Base-by-base conservation (phyloP, 2,113 vertebrate species). In the Globicephala melas region DNA sequence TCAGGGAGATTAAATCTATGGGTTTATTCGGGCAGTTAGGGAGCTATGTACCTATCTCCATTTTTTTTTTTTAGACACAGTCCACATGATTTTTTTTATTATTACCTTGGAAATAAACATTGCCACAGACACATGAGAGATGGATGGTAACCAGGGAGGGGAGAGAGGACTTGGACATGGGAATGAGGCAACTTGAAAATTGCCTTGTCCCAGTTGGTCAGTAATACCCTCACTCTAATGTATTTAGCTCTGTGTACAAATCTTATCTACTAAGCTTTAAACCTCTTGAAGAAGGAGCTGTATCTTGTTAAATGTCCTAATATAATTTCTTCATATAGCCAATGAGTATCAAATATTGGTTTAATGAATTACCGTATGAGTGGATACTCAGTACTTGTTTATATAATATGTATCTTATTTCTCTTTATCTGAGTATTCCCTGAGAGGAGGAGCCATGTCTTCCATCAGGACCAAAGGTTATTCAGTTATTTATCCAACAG, bases 31-130 rank as follows among this genome's bases (percentile, higher is more conserved):
- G 33, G 8, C 83, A 76, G 5, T 2, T 26, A 79, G 31, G 71
- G 31, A 73, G 21, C 33, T 71, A 80, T 74, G 31, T 68, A 71
- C 44, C 47, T 58, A 28, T 63, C 23, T 85, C 53, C 28, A 11
- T 21, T 88, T 80, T 88, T 89, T 47, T 33, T 81, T 67, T 74
- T 63, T 44, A 85, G 60, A 91, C 12, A 55, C 44, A 60, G 31
- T 50, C 47, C 70, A 71, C 55, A 73, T 47, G 44, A 60, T 89
- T 63, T 63, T 96, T 93, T 84, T 55, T 10, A 36, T 85, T 71
- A 77, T 89, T 77, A 44, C 55, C 65, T 93, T 58, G 28, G 85
- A 88, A 89, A 81, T 84, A 93, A 95, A 65, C 62, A 77, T 36
- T 86, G 89, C 58, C 76, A 65, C 28, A 73, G 90, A 93, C 8